Conservation (phyloP, 2,888 invertebrate species). For the Sesia apiformis region DNA sequence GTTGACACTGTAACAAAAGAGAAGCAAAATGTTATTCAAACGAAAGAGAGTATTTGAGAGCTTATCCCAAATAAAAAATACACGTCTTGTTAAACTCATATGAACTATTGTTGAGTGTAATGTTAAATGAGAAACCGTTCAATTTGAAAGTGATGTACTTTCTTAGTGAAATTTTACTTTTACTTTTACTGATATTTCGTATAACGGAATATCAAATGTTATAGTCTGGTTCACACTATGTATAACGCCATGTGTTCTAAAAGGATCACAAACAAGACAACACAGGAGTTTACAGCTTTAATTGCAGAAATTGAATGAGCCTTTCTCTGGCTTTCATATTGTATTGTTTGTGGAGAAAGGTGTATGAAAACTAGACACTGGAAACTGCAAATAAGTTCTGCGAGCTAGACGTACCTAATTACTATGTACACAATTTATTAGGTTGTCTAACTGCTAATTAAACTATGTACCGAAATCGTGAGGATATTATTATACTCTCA, state of each 20-base stretch:
- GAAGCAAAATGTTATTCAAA: conserved; percentile 9
- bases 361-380: conserved; percentile 20
- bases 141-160: conserved; percentile 18
- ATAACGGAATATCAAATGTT: conserved; percentile 5
- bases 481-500: neutral
- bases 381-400: conserved; percentile 20
- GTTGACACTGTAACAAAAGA: conserved; percentile 71
- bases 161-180: conserved; percentile 3
- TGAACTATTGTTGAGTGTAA: neutral
- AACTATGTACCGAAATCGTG: conserved; percentile 1
- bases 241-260: neutral
- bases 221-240: conserved; percentile 5
- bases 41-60: neutral
- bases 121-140: conserved; percentile 15
- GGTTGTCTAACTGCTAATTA: conserved; percentile 24
- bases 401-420: conserved; percentile 21
- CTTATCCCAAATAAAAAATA: neutral
- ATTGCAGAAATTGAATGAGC: conserved; percentile 6
- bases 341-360: conserved; percentile 55
- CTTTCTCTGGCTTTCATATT: conserved; percentile 35
- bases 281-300: neutral
- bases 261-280: neutral
- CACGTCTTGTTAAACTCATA: neutral
- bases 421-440: conserved; percentile 20
- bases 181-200: conserved; percentile 14